phyloP scores from a whole-genome alignment of 1,140 invertebrate genomes.

The Lepidostoma basale region DNA sequence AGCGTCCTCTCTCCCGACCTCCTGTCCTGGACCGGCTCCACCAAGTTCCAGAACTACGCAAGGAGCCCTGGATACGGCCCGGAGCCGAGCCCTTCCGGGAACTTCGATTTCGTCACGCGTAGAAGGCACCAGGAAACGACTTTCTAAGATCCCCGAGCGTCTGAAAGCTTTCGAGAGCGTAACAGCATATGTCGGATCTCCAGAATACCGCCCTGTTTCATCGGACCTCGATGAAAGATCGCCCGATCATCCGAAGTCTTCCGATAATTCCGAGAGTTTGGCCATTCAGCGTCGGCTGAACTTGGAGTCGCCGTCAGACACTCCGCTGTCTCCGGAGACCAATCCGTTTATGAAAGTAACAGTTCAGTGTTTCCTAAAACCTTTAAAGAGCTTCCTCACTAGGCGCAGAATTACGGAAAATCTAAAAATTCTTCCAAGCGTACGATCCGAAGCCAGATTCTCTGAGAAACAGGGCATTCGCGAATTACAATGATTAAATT shows the following conservation, averaged over 20 bases:
- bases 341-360: neutral
- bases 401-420: neutral
- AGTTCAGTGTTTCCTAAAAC: neutral
- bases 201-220: conserved; percentile 4
- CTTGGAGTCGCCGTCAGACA: neutral
- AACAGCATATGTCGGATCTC: conserved; percentile 16
- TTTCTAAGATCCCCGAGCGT: conserved; percentile 16
- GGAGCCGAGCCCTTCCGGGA: neutral
- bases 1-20: conserved; percentile 8
- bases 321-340: neutral
- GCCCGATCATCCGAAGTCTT: conserved; percentile 6
- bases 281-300: neutral
- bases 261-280: conserved; percentile 7
- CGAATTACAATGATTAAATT: too few species aligned
- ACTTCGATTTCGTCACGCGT: neutral
- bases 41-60: conserved; percentile 25
- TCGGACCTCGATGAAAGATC: conserved; percentile 2
- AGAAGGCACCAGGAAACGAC: neutral
- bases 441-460: neutral
- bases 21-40: conserved; percentile 1
- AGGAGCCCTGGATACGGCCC: conserved; percentile 10
- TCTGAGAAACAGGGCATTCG: neutral
- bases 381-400: neutral
- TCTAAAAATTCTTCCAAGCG: neutral
- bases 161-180: conserved; percentile 21